Percentiles rank a stretch among this genome's conserved stretches.
These are phyloP conservation scores for Hippopotamyrus pictus DNA, from an alignment of 2,797 vertebrate genomes.

Conservation along the genomic window DNA sequence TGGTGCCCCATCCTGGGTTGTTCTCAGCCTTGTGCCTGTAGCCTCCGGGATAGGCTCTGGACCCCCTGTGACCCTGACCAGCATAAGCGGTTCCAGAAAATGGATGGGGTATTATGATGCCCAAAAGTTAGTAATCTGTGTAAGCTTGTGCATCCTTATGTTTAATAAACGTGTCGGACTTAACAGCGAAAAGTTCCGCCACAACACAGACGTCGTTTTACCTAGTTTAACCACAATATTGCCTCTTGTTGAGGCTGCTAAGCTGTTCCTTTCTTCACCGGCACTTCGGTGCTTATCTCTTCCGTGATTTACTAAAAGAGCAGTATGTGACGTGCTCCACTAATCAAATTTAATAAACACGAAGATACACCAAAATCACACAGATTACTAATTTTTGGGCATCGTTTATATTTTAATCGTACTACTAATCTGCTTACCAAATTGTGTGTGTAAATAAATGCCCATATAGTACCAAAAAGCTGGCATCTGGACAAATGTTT, in stretches of 20 bases:
- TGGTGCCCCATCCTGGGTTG: neutral
- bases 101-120: neutral
- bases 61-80: no score
- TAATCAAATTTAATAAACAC: neutral
- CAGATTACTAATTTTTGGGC: neutral
- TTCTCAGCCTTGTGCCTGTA: neutral
- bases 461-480: neutral
- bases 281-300: neutral
- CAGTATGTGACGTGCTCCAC: neutral
- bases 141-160: neutral
- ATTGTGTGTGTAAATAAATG: neutral
- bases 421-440: neutral
- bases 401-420: neutral
- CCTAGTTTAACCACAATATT: neutral
- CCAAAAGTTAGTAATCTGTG: neutral
- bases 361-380: neutral
- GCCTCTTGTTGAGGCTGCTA: neutral
- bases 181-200: neutral
- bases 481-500: neutral
- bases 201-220: neutral
- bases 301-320: neutral
- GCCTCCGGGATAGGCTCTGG: no score
- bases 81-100: no score
- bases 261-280: neutral
- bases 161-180: neutral